These are phyloP conservation scores for Leptinotarsa juncta DNA, from an alignment of 2,888 invertebrate genomes.

Conservation along the genomic window DNA sequence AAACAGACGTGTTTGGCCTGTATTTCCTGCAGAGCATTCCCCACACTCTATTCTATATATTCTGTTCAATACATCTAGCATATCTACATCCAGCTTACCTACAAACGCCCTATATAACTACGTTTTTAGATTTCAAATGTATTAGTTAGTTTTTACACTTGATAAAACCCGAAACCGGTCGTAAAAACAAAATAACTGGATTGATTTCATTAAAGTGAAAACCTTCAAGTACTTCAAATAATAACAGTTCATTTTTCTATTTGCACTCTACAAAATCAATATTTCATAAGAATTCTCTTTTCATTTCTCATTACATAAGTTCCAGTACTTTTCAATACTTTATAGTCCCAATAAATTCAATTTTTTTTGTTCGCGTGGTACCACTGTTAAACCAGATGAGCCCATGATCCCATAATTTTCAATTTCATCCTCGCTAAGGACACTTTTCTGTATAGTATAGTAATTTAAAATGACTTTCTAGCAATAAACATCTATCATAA, in stretches of 20 bases:
- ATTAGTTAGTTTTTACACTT: too few species aligned
- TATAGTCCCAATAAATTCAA: conserved; percentile 28
- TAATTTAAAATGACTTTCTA: conserved; percentile 39
- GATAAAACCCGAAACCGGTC: too few species aligned
- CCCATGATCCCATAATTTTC: conserved; percentile 34
- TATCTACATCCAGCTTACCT: too few species aligned
- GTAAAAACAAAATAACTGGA: too few species aligned
- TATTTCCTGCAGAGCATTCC: too few species aligned
- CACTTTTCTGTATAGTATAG: conserved; percentile 28
- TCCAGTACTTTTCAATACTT: conserved; percentile 8
- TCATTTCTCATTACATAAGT: conserved; percentile 10
- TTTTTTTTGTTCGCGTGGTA: conserved; percentile 43
- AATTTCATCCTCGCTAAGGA: conserved; percentile 40
- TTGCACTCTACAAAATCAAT: not conserved
- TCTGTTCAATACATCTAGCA: too few species aligned
- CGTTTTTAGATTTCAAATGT: too few species aligned
- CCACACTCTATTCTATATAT: too few species aligned
- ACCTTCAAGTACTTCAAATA: not conserved
- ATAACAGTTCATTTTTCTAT: not conserved
- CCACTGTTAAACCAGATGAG: conserved; percentile 42
- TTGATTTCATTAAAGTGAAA: not conserved
- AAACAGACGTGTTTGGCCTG: too few species aligned
- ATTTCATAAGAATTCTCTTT: not conserved
- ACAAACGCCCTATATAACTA: too few species aligned
- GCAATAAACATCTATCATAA: conserved; percentile 36